Evolutionary conservation across 1,140 invertebrate genomes (phyloP).

Genomic region (Parapsyche elsis): DNA sequence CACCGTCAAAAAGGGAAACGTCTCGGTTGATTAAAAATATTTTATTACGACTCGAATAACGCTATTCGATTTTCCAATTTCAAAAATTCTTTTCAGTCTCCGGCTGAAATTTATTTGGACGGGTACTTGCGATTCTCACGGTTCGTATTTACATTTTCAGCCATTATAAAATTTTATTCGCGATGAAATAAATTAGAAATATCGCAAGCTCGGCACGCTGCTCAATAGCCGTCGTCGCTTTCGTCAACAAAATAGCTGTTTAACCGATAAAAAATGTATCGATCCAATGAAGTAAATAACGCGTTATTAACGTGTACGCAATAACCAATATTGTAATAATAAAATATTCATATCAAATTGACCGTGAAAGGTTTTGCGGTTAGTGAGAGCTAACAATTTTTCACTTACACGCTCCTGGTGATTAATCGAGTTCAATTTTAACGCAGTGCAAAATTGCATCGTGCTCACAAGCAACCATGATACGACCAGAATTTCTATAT

Average conservation of each 20-base stretch:
- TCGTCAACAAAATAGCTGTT: not conserved
- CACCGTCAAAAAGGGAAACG: not conserved
- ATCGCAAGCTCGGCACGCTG: not conserved
- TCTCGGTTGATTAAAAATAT: constrained; percentile 21
- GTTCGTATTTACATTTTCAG: not conserved
- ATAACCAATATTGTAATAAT: too few relatives aligned
- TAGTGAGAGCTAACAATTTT: not conserved
- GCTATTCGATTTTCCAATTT: constrained; percentile 8
- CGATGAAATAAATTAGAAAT: constrained; percentile 6
- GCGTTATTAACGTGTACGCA: not conserved
- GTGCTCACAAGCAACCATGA: not conserved
- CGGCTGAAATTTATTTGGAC: not conserved
- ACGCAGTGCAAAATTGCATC: not conserved
- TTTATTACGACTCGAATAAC: constrained; percentile 3
- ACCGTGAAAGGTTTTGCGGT: not conserved
- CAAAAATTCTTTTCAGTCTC: not conserved
- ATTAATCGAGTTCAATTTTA: constrained; percentile 27
- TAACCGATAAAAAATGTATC: not conserved
- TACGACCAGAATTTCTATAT: too few relatives aligned
- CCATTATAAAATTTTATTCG: not conserved
- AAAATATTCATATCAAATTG: not conserved
- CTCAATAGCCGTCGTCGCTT: not conserved
- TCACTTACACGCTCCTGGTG: not conserved
- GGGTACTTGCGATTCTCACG: not conserved
- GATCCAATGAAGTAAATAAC: not conserved